Evolutionary conservation across 2,888 invertebrate genomes (phyloP), one percentile per base, ranked within the genome.

Genomic region (Pseudococcus jackbeardsleyi): DNA sequence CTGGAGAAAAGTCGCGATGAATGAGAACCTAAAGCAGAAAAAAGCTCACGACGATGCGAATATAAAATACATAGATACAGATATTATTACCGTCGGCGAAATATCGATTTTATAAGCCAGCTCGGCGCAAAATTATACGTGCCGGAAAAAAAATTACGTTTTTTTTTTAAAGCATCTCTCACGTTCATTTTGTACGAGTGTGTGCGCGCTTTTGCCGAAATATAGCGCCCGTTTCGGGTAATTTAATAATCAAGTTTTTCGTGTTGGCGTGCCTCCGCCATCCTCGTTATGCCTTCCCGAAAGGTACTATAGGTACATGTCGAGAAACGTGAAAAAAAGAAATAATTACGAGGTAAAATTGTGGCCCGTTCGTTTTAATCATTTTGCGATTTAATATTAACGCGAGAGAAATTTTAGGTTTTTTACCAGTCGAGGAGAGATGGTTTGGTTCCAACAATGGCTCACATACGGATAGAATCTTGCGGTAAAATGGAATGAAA

Each of bases 51-150:
- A 72, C 19, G 59, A 72, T 1, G 79, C n/a, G 8, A n/a, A 79
- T 79, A 79, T 79, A 79, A 79, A 79, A 39, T 79, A 79, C 79
- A 42, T 79, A 79, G 42, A 79, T 79, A 79, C 42, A n/a, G 79
- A 79, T 79, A 79, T 42, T 79, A 79, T 42, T 79, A 79, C 79
- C 42, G 79, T 79, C 79, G 79, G 79, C 79, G 79, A 79, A 79
- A 79, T 79, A 79, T 79, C 79, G 79, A 79, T 79, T 79, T 79
- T 79, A 79, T 79, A 72, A 72, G 68, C 68, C 33, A 22, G 26
- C 59, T 59, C 59, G 12, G 33, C 68, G 68, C 68, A 72, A 72
- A 72, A 72, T 72, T 72, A 72, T 72, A 72, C 33, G 68, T 72
- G 68, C 68, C 68, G 68, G 68, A 33, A 72, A 72, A 72, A 72